These are phyloP conservation scores for Callinectes sapidus DNA, from an alignment of 2,888 invertebrate species.

Conservation along the genomic window DNA sequence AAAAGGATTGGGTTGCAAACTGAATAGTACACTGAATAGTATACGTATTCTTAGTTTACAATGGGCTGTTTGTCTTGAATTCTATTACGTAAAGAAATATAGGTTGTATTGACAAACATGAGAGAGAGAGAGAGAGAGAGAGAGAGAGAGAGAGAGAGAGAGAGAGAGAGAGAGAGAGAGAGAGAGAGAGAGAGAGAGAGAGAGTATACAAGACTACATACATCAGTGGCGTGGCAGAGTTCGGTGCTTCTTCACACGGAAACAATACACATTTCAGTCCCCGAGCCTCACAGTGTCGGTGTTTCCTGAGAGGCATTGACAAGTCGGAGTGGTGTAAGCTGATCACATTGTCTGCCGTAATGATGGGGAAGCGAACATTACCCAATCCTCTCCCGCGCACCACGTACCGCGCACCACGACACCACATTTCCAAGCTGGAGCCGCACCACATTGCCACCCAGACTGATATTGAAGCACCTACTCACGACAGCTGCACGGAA, in stretches of 20 bases:
- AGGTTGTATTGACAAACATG: too few species aligned
- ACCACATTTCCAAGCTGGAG: background rate
- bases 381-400: background rate
- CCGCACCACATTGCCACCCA: background rate
- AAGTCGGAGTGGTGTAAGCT: background rate
- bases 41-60: too few species aligned
- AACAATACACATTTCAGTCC: background rate
- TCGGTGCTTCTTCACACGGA: background rate
- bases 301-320: background rate
- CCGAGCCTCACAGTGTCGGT: background rate
- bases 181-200: too few species aligned
- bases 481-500: too few species aligned
- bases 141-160: too few species aligned
- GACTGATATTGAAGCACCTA: background rate
- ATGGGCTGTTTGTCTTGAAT: too few species aligned
- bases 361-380: background rate
- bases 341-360: background rate
- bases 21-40: too few species aligned
- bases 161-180: too few species aligned
- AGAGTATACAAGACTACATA: background rate
- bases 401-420: background rate
- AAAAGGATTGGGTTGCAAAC: too few species aligned
- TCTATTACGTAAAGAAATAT: too few species aligned
- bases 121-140: too few species aligned
- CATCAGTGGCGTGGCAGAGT: background rate